Conservation (phyloP, 37 sponge, comb jelly and placozoan genomes). For the Lycopodina hypogea region DNA sequence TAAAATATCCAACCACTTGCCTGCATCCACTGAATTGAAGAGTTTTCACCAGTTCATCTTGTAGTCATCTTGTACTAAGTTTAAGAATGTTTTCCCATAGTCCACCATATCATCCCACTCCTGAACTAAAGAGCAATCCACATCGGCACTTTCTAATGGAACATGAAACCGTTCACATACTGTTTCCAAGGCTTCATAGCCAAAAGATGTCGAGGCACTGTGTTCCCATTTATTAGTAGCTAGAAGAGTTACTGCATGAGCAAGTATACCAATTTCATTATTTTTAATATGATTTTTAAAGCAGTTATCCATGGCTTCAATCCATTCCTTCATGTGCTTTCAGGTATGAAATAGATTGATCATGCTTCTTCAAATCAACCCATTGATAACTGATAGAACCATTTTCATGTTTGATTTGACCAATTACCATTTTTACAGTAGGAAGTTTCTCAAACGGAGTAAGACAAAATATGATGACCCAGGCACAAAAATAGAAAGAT, state of each 20-base stretch:
- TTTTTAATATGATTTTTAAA: slow-evolving; percentile 24
- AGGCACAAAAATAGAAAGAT: slow-evolving; percentile 52
- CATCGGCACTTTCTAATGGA: slow-evolving; percentile 41
- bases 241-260: slow-evolving; percentile 31
- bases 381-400: neutral
- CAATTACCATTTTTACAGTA: slow-evolving; percentile 59
- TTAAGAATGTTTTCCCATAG: slow-evolving; percentile 58
- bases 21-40: slow-evolving; percentile 45
- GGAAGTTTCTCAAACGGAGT: slow-evolving; percentile 42
- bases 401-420: slow-evolving; percentile 43
- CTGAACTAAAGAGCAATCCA: slow-evolving; percentile 22
- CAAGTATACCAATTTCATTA: slow-evolving; percentile 34
- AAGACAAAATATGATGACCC: slow-evolving; percentile 47
- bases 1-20: slow-evolving; percentile 49
- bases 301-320: slow-evolving; percentile 8
- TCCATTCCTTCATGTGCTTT: neutral
- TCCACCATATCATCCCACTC: slow-evolving; percentile 78
- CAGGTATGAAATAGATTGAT: neutral
- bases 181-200: slow-evolving; percentile 30
- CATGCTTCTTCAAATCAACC: neutral
- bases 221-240: slow-evolving; percentile 61
- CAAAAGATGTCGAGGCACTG: slow-evolving; percentile 31
- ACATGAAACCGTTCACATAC: slow-evolving; percentile 27
- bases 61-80: slow-evolving; percentile 47
- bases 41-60: slow-evolving; percentile 62